Evolutionary conservation across 2,888 invertebrate genomes (phyloP).

Genomic region (Heteromyza rotundicornis): DNA sequence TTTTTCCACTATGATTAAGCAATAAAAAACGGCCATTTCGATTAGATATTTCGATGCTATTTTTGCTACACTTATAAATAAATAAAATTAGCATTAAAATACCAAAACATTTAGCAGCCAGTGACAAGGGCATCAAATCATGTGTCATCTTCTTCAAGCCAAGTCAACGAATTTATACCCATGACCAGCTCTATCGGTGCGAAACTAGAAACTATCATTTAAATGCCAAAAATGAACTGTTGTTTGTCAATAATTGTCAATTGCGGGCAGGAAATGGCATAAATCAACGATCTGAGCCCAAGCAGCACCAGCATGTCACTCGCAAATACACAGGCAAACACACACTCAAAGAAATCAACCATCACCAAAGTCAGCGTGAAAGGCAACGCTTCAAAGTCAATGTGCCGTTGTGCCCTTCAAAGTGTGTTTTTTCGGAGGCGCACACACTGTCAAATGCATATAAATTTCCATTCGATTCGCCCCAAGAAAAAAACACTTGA

Average conservation of each 20-base stretch:
- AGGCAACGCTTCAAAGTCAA: conserved; percentile 10
- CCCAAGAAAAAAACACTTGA: no score
- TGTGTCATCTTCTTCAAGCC: no score
- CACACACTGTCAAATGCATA: no score
- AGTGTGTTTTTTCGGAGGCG: background rate
- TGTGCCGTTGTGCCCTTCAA: conserved; percentile 11
- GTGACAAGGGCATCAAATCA: background rate
- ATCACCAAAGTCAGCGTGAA: background rate
- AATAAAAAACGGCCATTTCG: no score
- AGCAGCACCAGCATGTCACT: background rate
- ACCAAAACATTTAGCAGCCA: no score
- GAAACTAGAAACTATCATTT: background rate
- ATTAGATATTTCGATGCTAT: no score
- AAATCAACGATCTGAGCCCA: background rate
- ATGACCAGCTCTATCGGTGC: no score
- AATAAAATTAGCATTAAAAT: background rate
- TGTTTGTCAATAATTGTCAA: conserved; percentile 1
- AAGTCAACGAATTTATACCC: no score
- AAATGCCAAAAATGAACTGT: background rate
- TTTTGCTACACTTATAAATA: background rate
- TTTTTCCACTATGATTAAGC: no score
- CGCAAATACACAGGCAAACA: background rate
- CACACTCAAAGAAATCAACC: background rate
- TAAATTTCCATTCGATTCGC: no score
- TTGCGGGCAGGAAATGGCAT: background rate